Evolutionary conservation across 2,888 invertebrate species (phyloP), one percentile per base, ranked within the genome.

Genomic region (Harpalus rufipes): DNA sequence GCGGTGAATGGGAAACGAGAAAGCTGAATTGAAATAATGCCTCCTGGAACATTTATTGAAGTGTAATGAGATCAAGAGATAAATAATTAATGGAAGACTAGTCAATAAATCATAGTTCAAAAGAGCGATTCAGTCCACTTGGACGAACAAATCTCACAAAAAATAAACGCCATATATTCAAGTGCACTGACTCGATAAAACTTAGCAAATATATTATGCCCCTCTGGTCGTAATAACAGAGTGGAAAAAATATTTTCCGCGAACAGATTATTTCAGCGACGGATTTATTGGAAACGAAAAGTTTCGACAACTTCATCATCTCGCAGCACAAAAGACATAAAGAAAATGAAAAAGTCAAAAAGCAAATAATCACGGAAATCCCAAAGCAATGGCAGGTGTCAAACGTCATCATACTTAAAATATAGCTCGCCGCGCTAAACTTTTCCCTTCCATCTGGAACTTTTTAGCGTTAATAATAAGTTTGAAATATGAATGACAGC

Each of bases 241-340:
- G 39, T 61, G 83, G 61, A 44, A 84, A 84, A 81, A 65, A 63
- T 63, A 84, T 84, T 84, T 72, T 76, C 76, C 76, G 51, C 32
- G 65, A 63, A 32, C 76, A 84, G 63, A 84, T 78, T 63, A 84
- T 84, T 65, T 78, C 63, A 76, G 59, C 59, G 76, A 18, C 32
- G 58, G 65, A 84, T 84, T 84, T 84, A 84, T 84, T 78, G 84
- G 78, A 84, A 84, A 78, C 76, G 61, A 65, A 74, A 84, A 84
- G 84, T 84, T 84, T 84, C 65, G 84, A 84, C 83, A 83, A 83
- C 63, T 84, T 84, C 78, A 84, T 84, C 84, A 84, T 78, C 78
- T 68, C 81, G 10, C 78, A 56, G 61, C 84, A 84, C 84, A 84
- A 78, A 84, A 65, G 44, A 78, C 65, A 84, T 74, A 78, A 78